phyloP scores from a whole-genome alignment of 2,113 vertebrate species.

The Caretta caretta region DNA sequence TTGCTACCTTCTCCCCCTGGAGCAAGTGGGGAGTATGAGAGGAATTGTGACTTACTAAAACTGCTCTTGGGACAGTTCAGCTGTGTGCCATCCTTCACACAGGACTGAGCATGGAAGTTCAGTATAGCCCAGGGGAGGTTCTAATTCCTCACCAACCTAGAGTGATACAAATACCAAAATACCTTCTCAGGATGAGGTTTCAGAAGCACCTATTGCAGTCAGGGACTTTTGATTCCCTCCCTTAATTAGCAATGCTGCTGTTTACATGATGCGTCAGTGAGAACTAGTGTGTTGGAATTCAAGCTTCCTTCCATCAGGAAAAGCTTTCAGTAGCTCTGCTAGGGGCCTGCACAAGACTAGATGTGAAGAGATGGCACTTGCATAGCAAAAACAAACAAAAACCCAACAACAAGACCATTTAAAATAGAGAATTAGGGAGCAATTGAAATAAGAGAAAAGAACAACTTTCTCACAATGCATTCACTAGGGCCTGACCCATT shows the following conservation, averaged over 20 bases:
- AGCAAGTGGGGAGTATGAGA: neutral
- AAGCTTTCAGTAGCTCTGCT: constrained; percentile 19
- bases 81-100: neutral
- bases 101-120: neutral
- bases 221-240: neutral
- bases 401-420: constrained; percentile 32
- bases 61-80: neutral
- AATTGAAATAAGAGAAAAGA: neutral
- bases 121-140: constrained; percentile 12
- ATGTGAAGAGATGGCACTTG: neutral
- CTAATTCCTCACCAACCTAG: neutral
- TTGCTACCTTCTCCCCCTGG: neutral
- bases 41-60: neutral
- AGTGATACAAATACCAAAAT: neutral
- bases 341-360: neutral
- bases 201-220: neutral
- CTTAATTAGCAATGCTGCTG: neutral
- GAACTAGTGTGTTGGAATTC: neutral
- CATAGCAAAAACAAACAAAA: neutral
- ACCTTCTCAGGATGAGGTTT: neutral
- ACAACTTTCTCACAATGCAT: neutral
- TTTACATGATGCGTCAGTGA: neutral
- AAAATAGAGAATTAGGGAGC: neutral
- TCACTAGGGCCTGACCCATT: neutral
- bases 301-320: neutral